These are phyloP conservation scores for Drosophila paulistorum DNA, from an alignment of 1,140 invertebrate genomes.

Conservation along the genomic window DNA sequence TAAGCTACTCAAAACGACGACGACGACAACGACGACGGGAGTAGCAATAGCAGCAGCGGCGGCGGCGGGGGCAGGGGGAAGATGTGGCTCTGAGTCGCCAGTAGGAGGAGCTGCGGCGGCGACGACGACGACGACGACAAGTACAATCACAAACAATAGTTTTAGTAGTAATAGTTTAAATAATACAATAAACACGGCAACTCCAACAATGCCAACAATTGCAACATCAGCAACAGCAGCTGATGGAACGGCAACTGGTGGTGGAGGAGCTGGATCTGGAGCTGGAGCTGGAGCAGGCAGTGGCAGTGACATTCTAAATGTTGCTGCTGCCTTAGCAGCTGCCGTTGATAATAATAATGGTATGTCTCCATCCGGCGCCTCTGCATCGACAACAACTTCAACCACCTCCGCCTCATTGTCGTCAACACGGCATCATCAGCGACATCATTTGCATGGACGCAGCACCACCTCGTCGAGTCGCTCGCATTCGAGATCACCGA, in stretches of 20 bases:
- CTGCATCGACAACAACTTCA: slow-evolving; percentile 30
- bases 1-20: slow-evolving; percentile 80
- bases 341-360: slow-evolving; percentile 72
- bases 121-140: slow-evolving; percentile 72
- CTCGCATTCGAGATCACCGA: slow-evolving; percentile 84
- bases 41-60: slow-evolving; percentile 39
- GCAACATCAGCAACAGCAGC: slow-evolving; percentile 31
- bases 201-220: slow-evolving; percentile 73
- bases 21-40: slow-evolving; percentile 48
- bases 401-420: slow-evolving; percentile 18
- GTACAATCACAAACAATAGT: slow-evolving; percentile 83
- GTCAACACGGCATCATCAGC: slow-evolving; percentile 13
- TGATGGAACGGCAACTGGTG: slow-evolving; percentile 16
- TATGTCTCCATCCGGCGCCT: slow-evolving; percentile 24
- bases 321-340: slow-evolving; percentile 83
- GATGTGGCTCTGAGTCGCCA: slow-evolving; percentile 72
- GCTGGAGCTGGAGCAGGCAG: background rate
- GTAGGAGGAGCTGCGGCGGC: slow-evolving; percentile 46
- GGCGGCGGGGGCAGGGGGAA: slow-evolving; percentile 48
- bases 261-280: background rate
- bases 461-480: slow-evolving; percentile 84
- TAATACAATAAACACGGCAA: slow-evolving; percentile 77
- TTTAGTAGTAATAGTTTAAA: slow-evolving; percentile 82
- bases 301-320: slow-evolving; percentile 76
- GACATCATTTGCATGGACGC: slow-evolving; percentile 73